Conservation (phyloP, 2,113 vertebrate genomes). For the Phocoena sinus region DNA sequence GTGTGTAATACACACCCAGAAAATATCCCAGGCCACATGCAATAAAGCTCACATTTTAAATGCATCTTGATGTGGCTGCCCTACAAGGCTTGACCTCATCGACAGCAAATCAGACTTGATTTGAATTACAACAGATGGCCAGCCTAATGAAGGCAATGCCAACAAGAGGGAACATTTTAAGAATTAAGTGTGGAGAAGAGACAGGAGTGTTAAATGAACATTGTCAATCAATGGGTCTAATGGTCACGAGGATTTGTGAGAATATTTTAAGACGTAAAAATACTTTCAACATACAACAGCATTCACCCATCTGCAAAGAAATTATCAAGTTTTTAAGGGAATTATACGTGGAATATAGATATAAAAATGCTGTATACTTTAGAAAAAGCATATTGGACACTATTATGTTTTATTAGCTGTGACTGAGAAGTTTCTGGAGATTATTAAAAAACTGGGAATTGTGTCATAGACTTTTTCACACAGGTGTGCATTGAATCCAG, state of each 20-base stretch:
- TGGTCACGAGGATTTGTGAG: background rate
- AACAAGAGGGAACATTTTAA: background rate
- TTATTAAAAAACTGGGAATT: background rate
- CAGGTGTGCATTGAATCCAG: background rate
- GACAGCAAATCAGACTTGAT: background rate
- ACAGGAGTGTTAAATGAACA: conserved; percentile 14
- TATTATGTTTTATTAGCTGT: background rate
- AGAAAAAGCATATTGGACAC: background rate
- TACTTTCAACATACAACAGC: background rate
- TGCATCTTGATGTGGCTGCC: too few relatives aligned
- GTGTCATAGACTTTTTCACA: background rate
- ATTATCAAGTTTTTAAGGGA: background rate
- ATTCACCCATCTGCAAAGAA: background rate
- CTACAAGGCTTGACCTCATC: background rate
- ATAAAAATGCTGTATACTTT: background rate
- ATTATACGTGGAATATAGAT: background rate
- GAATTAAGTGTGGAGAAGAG: background rate
- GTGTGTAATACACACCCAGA: background rate
- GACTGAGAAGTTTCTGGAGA: conserved; percentile 15
- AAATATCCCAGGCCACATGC: background rate
- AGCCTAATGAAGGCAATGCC: background rate
- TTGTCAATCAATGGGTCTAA: background rate
- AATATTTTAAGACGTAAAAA: conserved; percentile 19
- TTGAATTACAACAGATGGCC: conserved; percentile 22
- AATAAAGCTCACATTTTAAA: background rate